These are phyloP conservation scores for Equus quagga DNA, from an alignment of 2,113 vertebrate genomes.

Conservation along the genomic window DNA sequence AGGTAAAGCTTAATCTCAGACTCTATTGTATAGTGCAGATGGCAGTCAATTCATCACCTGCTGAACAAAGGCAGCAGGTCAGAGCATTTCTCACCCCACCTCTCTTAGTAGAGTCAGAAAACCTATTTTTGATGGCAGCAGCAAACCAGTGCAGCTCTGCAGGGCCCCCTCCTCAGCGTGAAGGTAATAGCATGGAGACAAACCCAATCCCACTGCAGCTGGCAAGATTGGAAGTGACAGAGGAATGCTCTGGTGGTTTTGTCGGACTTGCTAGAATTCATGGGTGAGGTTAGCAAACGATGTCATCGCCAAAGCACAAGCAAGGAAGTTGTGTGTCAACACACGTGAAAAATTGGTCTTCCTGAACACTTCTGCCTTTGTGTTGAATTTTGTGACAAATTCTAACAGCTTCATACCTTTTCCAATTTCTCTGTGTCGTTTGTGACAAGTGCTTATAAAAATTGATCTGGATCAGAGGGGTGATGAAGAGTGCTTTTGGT, in stretches of 20 bases:
- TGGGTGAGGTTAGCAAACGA: background rate
- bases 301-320: background rate
- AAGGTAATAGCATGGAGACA: background rate
- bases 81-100: background rate
- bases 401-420: background rate
- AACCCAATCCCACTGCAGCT: background rate
- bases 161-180: background rate
- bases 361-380: background rate
- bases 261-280: background rate
- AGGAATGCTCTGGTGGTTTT: background rate
- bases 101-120: background rate
- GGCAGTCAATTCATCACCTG: background rate
- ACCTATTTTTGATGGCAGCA: background rate
- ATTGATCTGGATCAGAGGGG: background rate
- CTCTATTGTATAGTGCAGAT: background rate
- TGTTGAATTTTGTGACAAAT: background rate
- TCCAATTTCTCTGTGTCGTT: slow-evolving; percentile 3
- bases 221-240: background rate
- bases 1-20: slow-evolving; percentile 11
- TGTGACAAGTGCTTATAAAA: background rate
- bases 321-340: background rate
- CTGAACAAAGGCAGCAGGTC: background rate
- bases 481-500: background rate
- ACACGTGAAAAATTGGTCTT: background rate
- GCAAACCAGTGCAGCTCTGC: background rate